Conservation (phyloP, 2,797 vertebrate species). For the Melanotaenia pygmaea region DNA sequence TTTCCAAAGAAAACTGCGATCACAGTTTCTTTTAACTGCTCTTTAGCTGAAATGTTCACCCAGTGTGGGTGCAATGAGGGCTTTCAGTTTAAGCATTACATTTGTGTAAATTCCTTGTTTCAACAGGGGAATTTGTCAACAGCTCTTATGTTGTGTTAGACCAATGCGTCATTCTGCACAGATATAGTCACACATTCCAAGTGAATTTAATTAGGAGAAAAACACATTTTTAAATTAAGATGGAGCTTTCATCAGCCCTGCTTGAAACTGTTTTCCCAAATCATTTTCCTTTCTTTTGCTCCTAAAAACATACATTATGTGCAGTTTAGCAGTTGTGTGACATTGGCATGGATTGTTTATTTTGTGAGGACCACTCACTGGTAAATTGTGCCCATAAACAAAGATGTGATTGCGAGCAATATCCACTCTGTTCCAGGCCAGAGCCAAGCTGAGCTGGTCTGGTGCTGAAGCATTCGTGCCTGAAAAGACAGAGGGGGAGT, state of each 20-base stretch:
- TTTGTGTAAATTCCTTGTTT: slow-evolving; percentile 1
- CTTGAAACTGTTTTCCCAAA: slow-evolving; percentile 2
- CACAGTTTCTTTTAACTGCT: not conserved
- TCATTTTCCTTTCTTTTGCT: not conserved
- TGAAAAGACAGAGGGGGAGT: slow-evolving; percentile 60
- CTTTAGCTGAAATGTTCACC: not conserved
- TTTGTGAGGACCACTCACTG: slow-evolving; percentile 82
- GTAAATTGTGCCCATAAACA: slow-evolving; percentile 95
- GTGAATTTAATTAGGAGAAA: not conserved
- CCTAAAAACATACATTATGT: not conserved
- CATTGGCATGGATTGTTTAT: not conserved
- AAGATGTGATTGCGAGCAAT: slow-evolving; percentile 99
- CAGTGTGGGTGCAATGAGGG: not conserved
- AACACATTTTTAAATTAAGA: slow-evolving; percentile 2
- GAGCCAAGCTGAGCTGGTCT: slow-evolving; percentile 95
- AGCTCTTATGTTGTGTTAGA: not conserved
- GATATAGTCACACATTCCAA: not conserved
- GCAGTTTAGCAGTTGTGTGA: slow-evolving; percentile 1
- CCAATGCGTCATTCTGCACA: not conserved
- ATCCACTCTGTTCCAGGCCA: slow-evolving; percentile 99
- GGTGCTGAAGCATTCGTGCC: slow-evolving; percentile 96
- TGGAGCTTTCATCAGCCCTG: not conserved
- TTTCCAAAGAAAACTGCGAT: not conserved
- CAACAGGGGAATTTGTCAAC: not conserved
- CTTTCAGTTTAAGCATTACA: not conserved